These are phyloP conservation scores for Cataglyphis livida DNA, from an alignment of 2,888 invertebrate genomes.

Conservation along the genomic window DNA sequence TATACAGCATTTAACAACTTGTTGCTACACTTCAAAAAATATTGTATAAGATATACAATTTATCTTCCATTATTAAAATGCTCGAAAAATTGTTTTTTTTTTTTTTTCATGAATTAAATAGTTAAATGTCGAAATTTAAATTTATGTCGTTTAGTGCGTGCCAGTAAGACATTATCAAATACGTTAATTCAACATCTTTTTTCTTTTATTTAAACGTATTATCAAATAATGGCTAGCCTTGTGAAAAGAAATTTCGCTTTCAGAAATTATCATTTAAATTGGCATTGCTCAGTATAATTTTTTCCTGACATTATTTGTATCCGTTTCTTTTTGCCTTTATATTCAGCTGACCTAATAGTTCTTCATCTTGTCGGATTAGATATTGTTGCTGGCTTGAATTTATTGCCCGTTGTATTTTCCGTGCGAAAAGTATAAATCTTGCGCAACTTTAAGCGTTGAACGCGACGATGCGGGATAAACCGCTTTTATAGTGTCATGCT, in stretches of 20 bases:
- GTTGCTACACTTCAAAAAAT: slow-evolving; percentile 15
- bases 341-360: slow-evolving; percentile 51
- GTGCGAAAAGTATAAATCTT: slow-evolving; percentile 53
- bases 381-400: slow-evolving; percentile 52
- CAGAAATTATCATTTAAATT: slow-evolving; percentile 72
- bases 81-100: background rate
- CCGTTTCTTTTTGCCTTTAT: slow-evolving; percentile 17
- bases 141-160: background rate
- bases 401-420: slow-evolving; percentile 48
- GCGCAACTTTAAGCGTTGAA: slow-evolving; percentile 39
- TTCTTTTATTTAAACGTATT: slow-evolving; percentile 50
- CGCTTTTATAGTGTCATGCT: slow-evolving; percentile 49
- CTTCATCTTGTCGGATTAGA: slow-evolving; percentile 63
- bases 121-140: background rate
- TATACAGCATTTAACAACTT: slow-evolving; percentile 35
- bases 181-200: background rate
- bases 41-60: background rate
- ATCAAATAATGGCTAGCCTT: slow-evolving; percentile 59
- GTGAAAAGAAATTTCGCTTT: slow-evolving; percentile 28
- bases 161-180: background rate
- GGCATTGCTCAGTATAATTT: slow-evolving; percentile 58
- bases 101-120: background rate
- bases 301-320: slow-evolving; percentile 57
- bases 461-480: slow-evolving; percentile 50
- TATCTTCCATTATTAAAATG: background rate